These are phyloP conservation scores for Peromyscus melanophrys DNA, from an alignment of 2,797 vertebrate genomes.

Conservation along the genomic window DNA sequence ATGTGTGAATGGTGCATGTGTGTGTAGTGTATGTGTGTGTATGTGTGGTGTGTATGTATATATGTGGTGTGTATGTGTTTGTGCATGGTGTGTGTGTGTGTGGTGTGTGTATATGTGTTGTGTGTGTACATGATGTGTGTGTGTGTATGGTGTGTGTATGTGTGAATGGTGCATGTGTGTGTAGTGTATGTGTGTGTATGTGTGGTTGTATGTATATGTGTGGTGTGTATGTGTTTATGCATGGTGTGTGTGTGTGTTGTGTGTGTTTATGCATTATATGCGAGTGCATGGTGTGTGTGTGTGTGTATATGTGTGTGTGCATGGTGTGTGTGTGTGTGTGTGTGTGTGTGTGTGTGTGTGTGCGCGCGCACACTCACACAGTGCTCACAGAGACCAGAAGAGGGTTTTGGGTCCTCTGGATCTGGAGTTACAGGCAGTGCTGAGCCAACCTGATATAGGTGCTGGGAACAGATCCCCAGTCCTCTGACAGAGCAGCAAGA, in stretches of 20 bases:
- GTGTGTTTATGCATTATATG: not conserved
- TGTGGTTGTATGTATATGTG: too few species aligned
- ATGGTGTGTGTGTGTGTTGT: too few species aligned
- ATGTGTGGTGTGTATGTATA: too few species aligned
- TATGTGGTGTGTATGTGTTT: too few species aligned
- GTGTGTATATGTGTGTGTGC: not conserved
- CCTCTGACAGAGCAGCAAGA: not conserved
- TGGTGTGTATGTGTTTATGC: too few species aligned
- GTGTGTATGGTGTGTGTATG: not conserved
- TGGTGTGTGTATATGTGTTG: not conserved
- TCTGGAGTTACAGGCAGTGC: not conserved
- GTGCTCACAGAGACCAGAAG: not conserved
- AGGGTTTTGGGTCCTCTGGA: not conserved
- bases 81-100: too few species aligned
- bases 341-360: not conserved
- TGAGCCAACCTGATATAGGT: not conserved
- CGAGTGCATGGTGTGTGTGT: rapidly evolving
- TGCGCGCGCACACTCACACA: not conserved
- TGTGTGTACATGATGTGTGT: not conserved
- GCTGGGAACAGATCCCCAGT: not conserved
- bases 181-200: too few species aligned
- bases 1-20: not conserved
- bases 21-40: too few species aligned
- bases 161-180: too few species aligned
- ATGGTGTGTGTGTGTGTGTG: not conserved